Base-by-base conservation (phyloP, 35 echinoderm and acorn worm species). In the Ptychodera flava region DNA sequence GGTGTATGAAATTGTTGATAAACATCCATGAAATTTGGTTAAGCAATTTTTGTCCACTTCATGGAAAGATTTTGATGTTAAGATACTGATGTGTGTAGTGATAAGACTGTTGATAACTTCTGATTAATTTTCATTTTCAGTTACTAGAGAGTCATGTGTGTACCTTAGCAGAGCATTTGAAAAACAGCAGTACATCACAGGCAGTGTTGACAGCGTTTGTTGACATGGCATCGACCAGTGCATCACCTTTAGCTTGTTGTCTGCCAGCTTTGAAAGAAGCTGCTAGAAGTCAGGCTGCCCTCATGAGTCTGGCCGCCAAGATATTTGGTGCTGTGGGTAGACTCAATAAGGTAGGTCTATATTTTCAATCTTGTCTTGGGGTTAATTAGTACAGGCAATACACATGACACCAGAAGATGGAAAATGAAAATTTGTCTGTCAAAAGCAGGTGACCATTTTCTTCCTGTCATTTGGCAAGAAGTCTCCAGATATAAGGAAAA, bases 241-340 rank as follows among this genome's bases (percentile, higher is more conserved):
- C 96, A 14, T 30, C 78, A 14, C 90, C 93, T 0, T 91, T 99
- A 35, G 82, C 85, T 0, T 45, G 31, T 22, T 92, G 90, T 78
- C 83, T 99, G 16, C 76, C 84, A 16, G 85, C 91, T n/a, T 83
- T 99, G 27, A 81, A 94, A 80, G 83, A 79, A 29, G 88, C 90
- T 15, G 92, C 94, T 34, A 85, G 81, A 28, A 77, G 88, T n/a
- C 96, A 92, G 85, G 88, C 96, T 2, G 86, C 85, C 0, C 81
- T 99, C 0, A 84, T 99, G 32, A 75, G 86, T 1, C 90, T 92
- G 85, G 96, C 96, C 22, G 90, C 86, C 85, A 99, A 99, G 79
- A 94, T 99, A 29, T 99, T 99, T 84, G 96, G 93, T 78, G 96
- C 96, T 36, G 93, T 94, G 0, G 96, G 96, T 1, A 90, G 91